A percentile compares a stretch with the other conserved stretches of the same genome.
These are phyloP conservation scores for Leptinotarsa lineolata DNA, from an alignment of 1,140 invertebrate genomes.

Conservation along the genomic window DNA sequence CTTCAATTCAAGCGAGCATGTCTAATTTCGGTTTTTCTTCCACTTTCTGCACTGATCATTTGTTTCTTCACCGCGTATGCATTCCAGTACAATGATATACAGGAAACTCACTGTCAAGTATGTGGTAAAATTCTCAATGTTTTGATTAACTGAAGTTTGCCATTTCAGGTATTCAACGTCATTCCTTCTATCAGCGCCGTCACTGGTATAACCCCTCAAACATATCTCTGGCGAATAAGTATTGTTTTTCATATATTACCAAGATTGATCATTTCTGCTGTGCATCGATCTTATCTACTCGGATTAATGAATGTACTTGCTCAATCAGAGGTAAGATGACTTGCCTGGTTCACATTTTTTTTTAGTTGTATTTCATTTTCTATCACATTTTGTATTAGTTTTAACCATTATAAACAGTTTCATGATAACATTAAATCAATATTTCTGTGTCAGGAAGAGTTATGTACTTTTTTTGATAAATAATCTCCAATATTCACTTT, in stretches of 20 bases:
- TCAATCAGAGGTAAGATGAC: conserved; percentile 32
- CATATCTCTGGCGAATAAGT: conserved; percentile 89
- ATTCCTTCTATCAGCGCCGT: conserved; percentile 91
- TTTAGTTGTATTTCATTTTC: neutral
- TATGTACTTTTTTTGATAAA: no score
- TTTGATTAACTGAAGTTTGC: conserved; percentile 39
- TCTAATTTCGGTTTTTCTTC: conserved; percentile 78
- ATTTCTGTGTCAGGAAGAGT: no score
- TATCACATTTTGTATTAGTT: neutral
- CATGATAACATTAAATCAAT: neutral
- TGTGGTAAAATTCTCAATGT: conserved; percentile 50
- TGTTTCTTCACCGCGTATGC: conserved; percentile 86
- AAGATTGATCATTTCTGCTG: conserved; percentile 80
- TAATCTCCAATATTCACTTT: no score
- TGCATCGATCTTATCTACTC: conserved; percentile 81
- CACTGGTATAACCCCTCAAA: conserved; percentile 87
- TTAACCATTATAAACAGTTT: neutral
- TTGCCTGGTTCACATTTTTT: neutral
- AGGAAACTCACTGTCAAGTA: conserved; percentile 90
- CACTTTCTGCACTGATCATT: conserved; percentile 76
- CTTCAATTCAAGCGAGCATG: conserved; percentile 70
- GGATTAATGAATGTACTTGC: conserved; percentile 62
- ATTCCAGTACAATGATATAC: conserved; percentile 88
- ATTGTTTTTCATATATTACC: conserved; percentile 88
- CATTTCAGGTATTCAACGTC: conserved; percentile 83